These are phyloP conservation scores for Tribolium madens DNA, from an alignment of 1,140 invertebrate species.

Conservation along the genomic window DNA sequence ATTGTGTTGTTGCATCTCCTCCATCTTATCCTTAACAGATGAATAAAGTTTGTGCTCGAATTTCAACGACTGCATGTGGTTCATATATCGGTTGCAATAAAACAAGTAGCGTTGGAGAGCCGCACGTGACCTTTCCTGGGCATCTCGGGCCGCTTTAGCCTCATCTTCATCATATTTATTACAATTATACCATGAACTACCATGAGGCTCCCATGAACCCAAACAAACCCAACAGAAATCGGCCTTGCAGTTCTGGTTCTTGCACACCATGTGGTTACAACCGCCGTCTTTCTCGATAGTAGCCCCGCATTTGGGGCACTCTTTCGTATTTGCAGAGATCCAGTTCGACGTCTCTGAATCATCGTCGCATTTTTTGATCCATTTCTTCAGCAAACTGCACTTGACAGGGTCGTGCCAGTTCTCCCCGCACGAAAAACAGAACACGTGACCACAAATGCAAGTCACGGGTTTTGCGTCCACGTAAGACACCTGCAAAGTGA, in stretches of 20 bases:
- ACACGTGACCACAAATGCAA: constrained; percentile 76
- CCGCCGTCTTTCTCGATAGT: constrained; percentile 83
- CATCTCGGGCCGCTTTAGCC: constrained; percentile 94
- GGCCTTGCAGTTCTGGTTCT: constrained; percentile 81
- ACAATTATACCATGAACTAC: constrained; percentile 78
- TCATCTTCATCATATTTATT: constrained; percentile 93
- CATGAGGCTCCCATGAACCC: constrained; percentile 84
- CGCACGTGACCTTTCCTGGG: constrained; percentile 93
- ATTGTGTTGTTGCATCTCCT: constrained; percentile 83
- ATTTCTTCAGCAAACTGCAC: constrained; percentile 76
- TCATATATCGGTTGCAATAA: constrained; percentile 96
- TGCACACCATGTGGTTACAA: constrained; percentile 86
- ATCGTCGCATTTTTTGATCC: constrained; percentile 86
- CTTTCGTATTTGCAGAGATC: constrained; percentile 86
- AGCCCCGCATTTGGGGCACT: constrained; percentile 82
- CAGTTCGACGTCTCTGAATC: constrained; percentile 86
- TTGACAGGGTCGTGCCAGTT: constrained; percentile 84
- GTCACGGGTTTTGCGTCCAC: constrained; percentile 74
- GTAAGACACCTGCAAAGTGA: constrained; percentile 65
- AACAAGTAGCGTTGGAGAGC: constrained; percentile 95
- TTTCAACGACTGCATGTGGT: constrained; percentile 82
- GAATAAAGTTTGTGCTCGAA: constrained; percentile 80
- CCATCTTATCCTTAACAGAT: constrained; percentile 77
- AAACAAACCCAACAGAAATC: constrained; percentile 87
- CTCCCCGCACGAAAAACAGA: constrained; percentile 80